These are phyloP conservation scores for Mizuhopecten yessoensis DNA, from an alignment of 1,140 invertebrate genomes.

Conservation along the genomic window DNA sequence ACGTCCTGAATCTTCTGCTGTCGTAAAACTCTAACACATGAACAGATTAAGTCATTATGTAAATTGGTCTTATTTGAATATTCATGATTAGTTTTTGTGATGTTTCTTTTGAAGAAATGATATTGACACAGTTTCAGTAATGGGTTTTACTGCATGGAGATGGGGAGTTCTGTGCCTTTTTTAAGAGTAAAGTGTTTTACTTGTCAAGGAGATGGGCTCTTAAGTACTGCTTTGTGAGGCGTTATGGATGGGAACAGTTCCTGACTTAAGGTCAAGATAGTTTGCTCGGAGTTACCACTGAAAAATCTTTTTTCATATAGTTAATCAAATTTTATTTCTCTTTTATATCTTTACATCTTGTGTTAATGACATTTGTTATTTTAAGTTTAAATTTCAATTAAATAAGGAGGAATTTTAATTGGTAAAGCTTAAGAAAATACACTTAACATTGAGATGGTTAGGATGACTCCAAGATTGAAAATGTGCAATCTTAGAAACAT, in stretches of 20 bases:
- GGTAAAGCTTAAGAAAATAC: no score
- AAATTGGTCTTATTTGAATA: conserved; percentile 10
- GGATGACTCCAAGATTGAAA: no score
- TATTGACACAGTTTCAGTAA: background rate
- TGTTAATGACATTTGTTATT: no score
- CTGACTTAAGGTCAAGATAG: background rate
- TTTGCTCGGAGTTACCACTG: background rate
- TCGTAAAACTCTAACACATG: background rate
- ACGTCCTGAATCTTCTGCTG: background rate
- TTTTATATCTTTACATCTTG: no score
- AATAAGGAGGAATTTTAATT: no score
- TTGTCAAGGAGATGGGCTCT: background rate
- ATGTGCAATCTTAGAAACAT: no score
- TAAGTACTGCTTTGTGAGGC: no score
- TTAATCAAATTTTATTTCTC: no score
- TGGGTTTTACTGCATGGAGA: background rate
- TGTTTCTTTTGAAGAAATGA: background rate
- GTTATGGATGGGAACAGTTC: background rate
- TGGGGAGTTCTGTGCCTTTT: background rate
- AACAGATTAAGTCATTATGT: background rate
- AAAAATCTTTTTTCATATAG: no score
- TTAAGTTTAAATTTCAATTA: no score
- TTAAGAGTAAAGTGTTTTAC: background rate
- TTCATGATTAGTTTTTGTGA: background rate
- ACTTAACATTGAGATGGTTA: no score